Conservation (phyloP, 1,140 invertebrate genomes). For the Macrobrachium nipponense region DNA sequence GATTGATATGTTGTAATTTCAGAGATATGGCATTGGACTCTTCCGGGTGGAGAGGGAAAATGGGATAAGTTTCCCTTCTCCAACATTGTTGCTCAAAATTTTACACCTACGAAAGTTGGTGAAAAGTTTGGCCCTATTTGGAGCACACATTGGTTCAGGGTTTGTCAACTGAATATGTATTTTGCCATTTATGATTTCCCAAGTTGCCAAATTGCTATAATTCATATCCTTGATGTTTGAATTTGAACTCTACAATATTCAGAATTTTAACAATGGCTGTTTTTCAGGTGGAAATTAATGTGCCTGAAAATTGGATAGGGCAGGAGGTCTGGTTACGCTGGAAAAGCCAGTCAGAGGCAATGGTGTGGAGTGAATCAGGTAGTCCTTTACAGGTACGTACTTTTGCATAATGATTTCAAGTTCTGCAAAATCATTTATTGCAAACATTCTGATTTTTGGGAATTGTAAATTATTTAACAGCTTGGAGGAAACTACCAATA, state of each 20-base stretch:
- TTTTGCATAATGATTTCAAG: not conserved
- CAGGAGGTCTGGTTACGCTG: conserved; percentile 31
- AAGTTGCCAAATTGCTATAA: no score
- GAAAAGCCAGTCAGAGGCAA: conserved; percentile 19
- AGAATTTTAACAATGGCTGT: not conserved
- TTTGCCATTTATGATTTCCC: no score
- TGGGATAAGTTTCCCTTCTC: conserved; percentile 19
- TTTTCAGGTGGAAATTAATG: conserved; percentile 12
- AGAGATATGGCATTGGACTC: conserved; percentile 23
- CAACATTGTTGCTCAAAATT: not conserved
- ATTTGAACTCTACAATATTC: no score
- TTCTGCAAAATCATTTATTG: no score
- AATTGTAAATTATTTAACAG: no score
- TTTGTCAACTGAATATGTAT: not conserved
- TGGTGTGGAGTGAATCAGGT: conserved; percentile 22
- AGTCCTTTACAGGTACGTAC: conserved; percentile 25
- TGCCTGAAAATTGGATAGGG: conserved; percentile 24
- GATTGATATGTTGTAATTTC: not conserved
- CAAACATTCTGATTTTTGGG: no score
- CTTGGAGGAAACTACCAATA: no score
- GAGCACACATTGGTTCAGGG: conserved; percentile 44
- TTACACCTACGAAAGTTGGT: not conserved
- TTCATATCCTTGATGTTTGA: no score
- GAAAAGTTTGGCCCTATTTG: conserved; percentile 13
- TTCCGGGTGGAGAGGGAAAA: conserved; percentile 1